Percentiles rank a stretch among this genome's conserved stretches.
These are phyloP conservation scores for Manacus vitellinus DNA, from an alignment of 2,113 vertebrate genomes.

Conservation along the genomic window DNA sequence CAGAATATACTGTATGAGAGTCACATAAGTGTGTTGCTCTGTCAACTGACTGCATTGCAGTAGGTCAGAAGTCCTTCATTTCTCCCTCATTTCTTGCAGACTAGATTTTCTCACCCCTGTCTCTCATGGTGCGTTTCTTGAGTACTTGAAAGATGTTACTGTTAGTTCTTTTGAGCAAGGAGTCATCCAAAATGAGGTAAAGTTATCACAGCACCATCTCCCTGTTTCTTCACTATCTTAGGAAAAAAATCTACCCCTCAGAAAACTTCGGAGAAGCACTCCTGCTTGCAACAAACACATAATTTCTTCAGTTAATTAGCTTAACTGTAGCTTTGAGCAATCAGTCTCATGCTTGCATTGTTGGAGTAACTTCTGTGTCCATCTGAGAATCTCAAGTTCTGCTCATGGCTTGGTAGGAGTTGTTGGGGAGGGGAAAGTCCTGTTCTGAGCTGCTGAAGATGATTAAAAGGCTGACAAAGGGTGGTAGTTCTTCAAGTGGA, in stretches of 20 bases:
- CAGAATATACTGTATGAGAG: neutral
- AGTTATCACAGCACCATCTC: neutral
- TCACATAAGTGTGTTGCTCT: neutral
- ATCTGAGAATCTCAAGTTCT: fast-evolving
- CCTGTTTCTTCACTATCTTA: neutral
- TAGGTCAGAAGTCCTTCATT: neutral
- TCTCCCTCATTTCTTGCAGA: neutral
- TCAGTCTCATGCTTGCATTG: neutral
- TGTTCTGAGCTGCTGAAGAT: neutral
- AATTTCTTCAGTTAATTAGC: neutral
- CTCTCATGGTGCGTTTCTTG: fast-evolving
- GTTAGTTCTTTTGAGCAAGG: neutral
- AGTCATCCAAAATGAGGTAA: neutral
- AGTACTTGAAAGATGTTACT: neutral
- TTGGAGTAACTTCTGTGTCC: neutral
- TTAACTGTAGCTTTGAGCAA: neutral
- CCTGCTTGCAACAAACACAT: neutral
- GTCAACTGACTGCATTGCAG: neutral
- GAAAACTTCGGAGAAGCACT: neutral
- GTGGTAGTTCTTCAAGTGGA: neutral
- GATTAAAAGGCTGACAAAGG: neutral
- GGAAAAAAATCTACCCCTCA: neutral
- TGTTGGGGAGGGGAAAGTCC: neutral
- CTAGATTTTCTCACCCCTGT: neutral
- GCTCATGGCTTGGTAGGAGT: neutral